These are phyloP conservation scores for Nyctereutes procyonoides DNA, from an alignment of 2,113 vertebrate species.

Conservation along the genomic window DNA sequence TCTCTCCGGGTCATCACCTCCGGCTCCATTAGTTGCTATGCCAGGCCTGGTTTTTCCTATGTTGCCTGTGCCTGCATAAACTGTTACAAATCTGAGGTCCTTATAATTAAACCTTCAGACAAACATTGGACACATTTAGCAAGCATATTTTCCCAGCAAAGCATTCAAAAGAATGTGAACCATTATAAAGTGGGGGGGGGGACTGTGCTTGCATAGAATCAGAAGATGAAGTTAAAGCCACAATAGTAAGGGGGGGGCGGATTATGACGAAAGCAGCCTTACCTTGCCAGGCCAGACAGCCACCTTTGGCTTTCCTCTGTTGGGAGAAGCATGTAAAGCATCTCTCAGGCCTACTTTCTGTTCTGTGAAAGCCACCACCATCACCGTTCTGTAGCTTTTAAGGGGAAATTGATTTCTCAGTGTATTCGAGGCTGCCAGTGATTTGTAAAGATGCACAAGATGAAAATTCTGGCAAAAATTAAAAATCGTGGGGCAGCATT, in stretches of 20 bases:
- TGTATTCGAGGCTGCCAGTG: not conserved
- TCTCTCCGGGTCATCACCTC: not conserved
- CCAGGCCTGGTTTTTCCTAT: constrained; percentile 60
- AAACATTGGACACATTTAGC: constrained; percentile 77
- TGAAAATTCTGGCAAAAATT: constrained; percentile 52
- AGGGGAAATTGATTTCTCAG: constrained; percentile 30
- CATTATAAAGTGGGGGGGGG: not conserved
- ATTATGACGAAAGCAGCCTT: not conserved
- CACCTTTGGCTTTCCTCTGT: not conserved
- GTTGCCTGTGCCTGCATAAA: constrained; percentile 80
- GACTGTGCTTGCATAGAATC: not conserved
- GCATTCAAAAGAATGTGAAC: constrained; percentile 63
- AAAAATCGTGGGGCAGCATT: constrained; percentile 30
- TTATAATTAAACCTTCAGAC: constrained; percentile 67
- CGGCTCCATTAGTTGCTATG: constrained; percentile 64
- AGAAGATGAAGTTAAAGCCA: constrained; percentile 40
- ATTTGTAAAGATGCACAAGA: constrained; percentile 19
- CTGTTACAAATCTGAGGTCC: constrained; percentile 70
- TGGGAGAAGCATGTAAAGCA: not conserved
- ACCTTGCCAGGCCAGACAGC: not conserved
- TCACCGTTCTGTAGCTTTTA: not conserved
- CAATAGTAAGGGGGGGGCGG: not conserved
- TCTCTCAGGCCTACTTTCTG: not conserved
- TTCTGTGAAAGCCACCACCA: not conserved
- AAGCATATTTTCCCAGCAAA: constrained; percentile 59